A percentile compares a stretch with the other conserved stretches of the same genome.
Evolutionary conservation across 2,113 vertebrate species (phyloP).

Genomic region (Microcebus murinus): DNA sequence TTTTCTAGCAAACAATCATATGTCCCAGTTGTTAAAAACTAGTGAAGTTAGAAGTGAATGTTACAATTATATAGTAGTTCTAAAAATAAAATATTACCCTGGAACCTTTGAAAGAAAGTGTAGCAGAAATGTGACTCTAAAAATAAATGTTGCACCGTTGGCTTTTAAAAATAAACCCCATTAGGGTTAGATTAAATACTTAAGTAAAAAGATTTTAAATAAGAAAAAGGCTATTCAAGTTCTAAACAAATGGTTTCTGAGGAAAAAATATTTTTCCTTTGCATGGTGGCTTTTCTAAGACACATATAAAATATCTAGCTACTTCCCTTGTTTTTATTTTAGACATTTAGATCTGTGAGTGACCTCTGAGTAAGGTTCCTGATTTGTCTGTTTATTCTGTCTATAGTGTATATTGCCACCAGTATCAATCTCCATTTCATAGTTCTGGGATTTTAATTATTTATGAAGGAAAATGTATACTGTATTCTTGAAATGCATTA

Average conservation of each 20-base stretch:
- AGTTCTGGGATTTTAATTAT: background rate
- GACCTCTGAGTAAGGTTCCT: background rate
- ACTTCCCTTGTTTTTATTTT: constrained; percentile 2
- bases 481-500: background rate
- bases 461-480: background rate
- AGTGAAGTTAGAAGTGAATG: constrained; percentile 7
- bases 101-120: constrained; percentile 68
- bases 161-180: constrained; percentile 29
- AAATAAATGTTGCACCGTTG: constrained; percentile 67
- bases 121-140: constrained; percentile 66
- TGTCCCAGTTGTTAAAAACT: constrained; percentile 32
- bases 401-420: background rate
- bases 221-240: background rate
- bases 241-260: background rate
- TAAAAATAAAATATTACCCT: constrained; percentile 74
- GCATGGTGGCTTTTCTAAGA: background rate
- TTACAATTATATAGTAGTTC: constrained; percentile 61
- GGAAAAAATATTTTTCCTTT: constrained; percentile 7
- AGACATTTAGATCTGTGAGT: background rate
- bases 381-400: background rate
- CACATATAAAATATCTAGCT: background rate
- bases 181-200: background rate
- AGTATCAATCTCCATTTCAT: background rate
- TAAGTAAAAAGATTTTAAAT: background rate
- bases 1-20: constrained; percentile 19